phyloP scores from a whole-genome alignment of 2,888 invertebrate genomes.

The Xestia rhomboidea region DNA sequence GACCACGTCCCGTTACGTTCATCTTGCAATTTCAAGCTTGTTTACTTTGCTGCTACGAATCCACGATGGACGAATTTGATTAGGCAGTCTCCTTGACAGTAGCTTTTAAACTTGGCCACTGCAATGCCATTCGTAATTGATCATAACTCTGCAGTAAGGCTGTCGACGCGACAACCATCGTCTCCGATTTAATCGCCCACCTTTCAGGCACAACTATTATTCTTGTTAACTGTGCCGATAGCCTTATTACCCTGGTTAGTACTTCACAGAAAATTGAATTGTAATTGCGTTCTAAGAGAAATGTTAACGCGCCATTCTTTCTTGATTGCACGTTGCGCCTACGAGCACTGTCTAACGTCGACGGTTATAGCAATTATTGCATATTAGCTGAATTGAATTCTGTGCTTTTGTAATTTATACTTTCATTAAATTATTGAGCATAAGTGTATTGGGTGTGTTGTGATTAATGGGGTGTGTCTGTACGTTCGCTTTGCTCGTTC shows the following conservation, averaged over 20 bases:
- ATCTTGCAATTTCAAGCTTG: conserved; percentile 78
- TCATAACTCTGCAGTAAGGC: conserved; percentile 64
- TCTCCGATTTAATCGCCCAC: conserved; percentile 76
- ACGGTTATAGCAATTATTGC: conserved; percentile 82
- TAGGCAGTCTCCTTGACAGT: conserved; percentile 54
- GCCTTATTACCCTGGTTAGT: conserved; percentile 77
- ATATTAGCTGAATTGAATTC: conserved; percentile 85
- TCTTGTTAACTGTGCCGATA: conserved; percentile 65
- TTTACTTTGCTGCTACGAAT: conserved; percentile 77
- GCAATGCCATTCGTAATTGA: conserved; percentile 61
- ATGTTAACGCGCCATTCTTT: conserved; percentile 83
- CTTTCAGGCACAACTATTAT: conserved; percentile 71
- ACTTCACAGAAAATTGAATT: conserved; percentile 84
- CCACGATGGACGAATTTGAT: conserved; percentile 69
- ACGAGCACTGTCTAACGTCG: conserved; percentile 69
- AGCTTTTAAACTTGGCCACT: conserved; percentile 60
- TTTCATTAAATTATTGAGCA: conserved; percentile 80
- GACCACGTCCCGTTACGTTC: conserved; percentile 79
- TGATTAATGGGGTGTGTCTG: conserved; percentile 81
- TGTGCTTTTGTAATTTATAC: conserved; percentile 74
- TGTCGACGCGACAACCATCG: conserved; percentile 70
- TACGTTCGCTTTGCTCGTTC: conserved; percentile 82
- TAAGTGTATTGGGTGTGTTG: conserved; percentile 74
- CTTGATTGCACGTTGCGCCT: conserved; percentile 76
- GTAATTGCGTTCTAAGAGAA: conserved; percentile 84